Base-by-base conservation (phyloP, 1,140 invertebrate genomes). In the Anastatus disparis region DNA sequence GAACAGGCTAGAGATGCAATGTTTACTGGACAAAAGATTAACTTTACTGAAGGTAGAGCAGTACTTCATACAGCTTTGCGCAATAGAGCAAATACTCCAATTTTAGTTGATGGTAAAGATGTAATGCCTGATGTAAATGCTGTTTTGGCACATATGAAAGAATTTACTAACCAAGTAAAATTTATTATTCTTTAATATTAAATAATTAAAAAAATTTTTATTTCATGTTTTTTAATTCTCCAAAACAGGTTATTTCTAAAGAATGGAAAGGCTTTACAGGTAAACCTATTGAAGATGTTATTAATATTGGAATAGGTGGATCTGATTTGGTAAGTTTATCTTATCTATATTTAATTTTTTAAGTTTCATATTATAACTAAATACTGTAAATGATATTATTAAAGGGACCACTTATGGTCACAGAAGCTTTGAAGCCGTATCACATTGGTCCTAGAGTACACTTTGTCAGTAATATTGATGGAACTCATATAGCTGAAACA, bases 291-390 rank as follows among this genome's bases (percentile, higher is more conserved):
- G 97, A 95, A 68, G 97, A 99, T 89, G 95, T 99, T 55, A 94
- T 99, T 27, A 99, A 99, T 84, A 99, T 99, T 88, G 98, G 98
- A 59, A 99, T 99, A 80, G 98, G 98, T 61, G 98, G 98, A 27
- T 99, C 98, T 7, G 98, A 99, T 89, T 87, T 99, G 78, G 92
- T 93, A 86, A 84, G 79, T 55, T 55, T 35, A 0, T 50, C 22
- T 46, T 15, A 20, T 27, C 38, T 1, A 46, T 0, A 48, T 29
- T 0, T 31, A 46, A 44, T n/a, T 40, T n/a, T 40, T 35, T 48
- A 13, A 0, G 17, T 69, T 20, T 53, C 46, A 29, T 35, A 44
- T 44, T n/a, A 38, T 69, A 26, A 17, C 6, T 17, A 63, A 59
- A 42, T 66, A 67, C 24, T 44, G 31, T 56, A 59, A 55, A 58